Evolutionary conservation across 30 jellyfish, hydroid and myxozoan species (phyloP).

Genomic region (Aurelia aurita complex sp. Pacific): DNA sequence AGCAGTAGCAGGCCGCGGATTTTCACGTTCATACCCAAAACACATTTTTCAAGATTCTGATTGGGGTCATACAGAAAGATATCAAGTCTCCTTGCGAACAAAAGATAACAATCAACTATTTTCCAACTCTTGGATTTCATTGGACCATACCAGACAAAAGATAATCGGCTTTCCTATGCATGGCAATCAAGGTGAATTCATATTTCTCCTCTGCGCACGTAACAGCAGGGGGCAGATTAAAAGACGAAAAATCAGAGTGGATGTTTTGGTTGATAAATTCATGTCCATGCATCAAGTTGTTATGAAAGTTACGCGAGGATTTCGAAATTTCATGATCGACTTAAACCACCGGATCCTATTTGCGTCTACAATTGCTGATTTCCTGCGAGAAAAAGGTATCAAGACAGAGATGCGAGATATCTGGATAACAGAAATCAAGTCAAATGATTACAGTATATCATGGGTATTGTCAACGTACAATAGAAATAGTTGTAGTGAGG

Average conservation of each 20-base stretch:
- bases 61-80: conserved; percentile 29
- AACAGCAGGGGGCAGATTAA: conserved; percentile 31
- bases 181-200: conserved; percentile 69
- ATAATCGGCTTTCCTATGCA: conserved; percentile 79
- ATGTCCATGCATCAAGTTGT: conserved; percentile 32
- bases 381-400: conserved; percentile 35
- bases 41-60: conserved; percentile 22
- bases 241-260: conserved; percentile 40
- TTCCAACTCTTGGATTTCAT: conserved; percentile 71
- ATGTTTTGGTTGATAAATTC: conserved; percentile 18
- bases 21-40: conserved; percentile 39
- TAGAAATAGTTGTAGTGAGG: conserved; percentile 48
- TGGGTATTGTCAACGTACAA: conserved; percentile 54
- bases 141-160: conserved; percentile 32
- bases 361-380: conserved; percentile 31
- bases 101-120: conserved; percentile 45
- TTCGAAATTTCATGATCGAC: conserved; percentile 31
- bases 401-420: conserved; percentile 47
- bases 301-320: conserved; percentile 38
- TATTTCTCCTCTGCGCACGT: conserved; percentile 58
- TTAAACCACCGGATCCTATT: conserved; percentile 32
- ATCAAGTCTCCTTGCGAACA: conserved; percentile 59
- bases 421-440: conserved; percentile 45
- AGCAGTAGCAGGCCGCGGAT: conserved; percentile 54
- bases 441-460: conserved; percentile 12